phyloP scores from a whole-genome alignment of 2,113 vertebrate genomes.

The Calonectris borealis region DNA sequence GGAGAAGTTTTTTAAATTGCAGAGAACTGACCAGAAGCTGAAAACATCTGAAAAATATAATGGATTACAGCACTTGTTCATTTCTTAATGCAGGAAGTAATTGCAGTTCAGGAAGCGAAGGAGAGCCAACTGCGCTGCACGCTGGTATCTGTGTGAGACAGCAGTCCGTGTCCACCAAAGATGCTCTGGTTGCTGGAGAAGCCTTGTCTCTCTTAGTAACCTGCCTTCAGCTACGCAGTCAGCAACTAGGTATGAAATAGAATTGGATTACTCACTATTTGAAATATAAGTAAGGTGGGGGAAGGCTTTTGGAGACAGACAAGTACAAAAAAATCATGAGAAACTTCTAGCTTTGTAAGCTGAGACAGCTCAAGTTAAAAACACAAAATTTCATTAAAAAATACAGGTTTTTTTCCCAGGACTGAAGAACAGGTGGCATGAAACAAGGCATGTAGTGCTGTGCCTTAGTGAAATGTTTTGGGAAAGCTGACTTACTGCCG shows the following conservation, averaged over 20 bases:
- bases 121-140: conserved; percentile 87
- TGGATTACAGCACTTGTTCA: not conserved
- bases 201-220: conserved; percentile 95
- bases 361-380: not conserved
- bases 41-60: not conserved
- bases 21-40: not conserved
- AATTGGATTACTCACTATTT: not conserved
- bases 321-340: not conserved
- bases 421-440: not conserved
- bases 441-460: not conserved
- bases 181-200: conserved; percentile 93
- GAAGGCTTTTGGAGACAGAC: not conserved
- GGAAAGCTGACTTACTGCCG: not conserved
- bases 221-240: conserved; percentile 94
- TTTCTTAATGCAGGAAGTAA: conserved; percentile 86
- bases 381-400: not conserved
- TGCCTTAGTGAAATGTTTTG: not conserved
- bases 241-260: conserved; percentile 85
- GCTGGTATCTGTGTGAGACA: conserved; percentile 96
- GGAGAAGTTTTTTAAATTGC: not conserved
- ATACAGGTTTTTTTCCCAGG: not conserved
- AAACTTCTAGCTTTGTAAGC: not conserved
- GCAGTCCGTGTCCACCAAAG: conserved; percentile 93
- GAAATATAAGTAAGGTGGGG: not conserved
- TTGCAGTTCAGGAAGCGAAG: conserved; percentile 97